Evolutionary conservation across 1,140 invertebrate species (phyloP), one percentile per base, ranked within the genome.

Genomic region (Drosophila mojavensis): DNA sequence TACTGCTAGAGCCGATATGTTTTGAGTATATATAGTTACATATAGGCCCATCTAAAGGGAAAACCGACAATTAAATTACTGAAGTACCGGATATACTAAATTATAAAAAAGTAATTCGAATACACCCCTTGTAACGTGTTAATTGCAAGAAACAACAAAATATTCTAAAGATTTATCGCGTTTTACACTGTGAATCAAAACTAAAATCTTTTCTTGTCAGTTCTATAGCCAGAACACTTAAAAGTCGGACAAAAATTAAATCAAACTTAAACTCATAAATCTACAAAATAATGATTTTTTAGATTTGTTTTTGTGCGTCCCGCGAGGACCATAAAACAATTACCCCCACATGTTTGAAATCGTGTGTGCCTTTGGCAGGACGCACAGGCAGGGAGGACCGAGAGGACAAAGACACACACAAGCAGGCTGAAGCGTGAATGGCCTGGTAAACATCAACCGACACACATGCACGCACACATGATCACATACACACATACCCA

Each of bases 311-410:
- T 50, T 88, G 80, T 82, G 71, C 73, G 72, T 89, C 83, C 84
- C 83, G 43, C 10, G 84, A 89, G 83, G 69, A 74, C 66, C 68
- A 78, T 89, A 89, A 88, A 88, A 84, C 83, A 89, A 88, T 88
- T 88, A 89, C 84, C 50, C 43, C 55, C 65, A 67, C 61, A 56
- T 81, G 65, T 69, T 81, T 70, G 60, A 85, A 81, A 85, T 60
- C 69, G 79, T 24, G 1, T 24, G 20, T 24, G 20, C 20, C 20
- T 24, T 86, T 83, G 84, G 77, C 76, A 76, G 47, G 15, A 60
- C 43, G 11, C 45, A 33, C 43, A 67, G 51, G 50, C 77, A 54
- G 28, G 48, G 78, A 50, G 9, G 54, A 60, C 77, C 50, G 28
- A 53, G 78, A 45, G 9, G 59, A 60, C 63, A 78, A 68, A 69